phyloP scores from a whole-genome alignment of 2,797 vertebrate genomes.

The Acipenser ruthenus region DNA sequence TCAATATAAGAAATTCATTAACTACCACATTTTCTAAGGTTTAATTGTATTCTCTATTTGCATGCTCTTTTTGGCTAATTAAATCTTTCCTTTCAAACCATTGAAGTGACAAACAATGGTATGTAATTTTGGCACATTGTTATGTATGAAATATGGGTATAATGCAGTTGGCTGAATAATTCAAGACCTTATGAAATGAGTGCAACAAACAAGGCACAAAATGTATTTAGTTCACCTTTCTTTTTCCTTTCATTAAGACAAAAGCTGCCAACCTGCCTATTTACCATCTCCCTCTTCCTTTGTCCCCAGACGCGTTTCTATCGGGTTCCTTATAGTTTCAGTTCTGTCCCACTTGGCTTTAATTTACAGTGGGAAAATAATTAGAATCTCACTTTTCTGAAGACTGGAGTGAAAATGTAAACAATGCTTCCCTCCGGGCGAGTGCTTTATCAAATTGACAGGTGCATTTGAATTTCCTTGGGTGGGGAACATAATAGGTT shows the following conservation, averaged over 20 bases:
- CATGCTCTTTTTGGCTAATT: slow-evolving; percentile 54
- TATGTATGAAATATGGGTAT: slow-evolving; percentile 53
- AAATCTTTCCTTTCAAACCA: slow-evolving; percentile 40
- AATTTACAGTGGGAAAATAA: slow-evolving; percentile 99
- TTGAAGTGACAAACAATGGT: slow-evolving; percentile 52
- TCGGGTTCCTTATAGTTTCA: slow-evolving; percentile 58
- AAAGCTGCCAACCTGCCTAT: slow-evolving; percentile 40
- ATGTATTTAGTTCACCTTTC: slow-evolving; percentile 20
- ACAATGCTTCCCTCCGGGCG: slow-evolving; percentile 98
- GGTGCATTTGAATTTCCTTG: slow-evolving; percentile 99
- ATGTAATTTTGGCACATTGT: slow-evolving; percentile 51
- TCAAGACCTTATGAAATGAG: slow-evolving; percentile 41
- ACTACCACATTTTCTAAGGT: slow-evolving; percentile 24
- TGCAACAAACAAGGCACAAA: slow-evolving; percentile 26
- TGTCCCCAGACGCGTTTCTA: slow-evolving; percentile 24
- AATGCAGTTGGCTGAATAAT: slow-evolving; percentile 48
- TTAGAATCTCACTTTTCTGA: slow-evolving; percentile 98
- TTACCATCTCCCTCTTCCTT: slow-evolving; percentile 22
- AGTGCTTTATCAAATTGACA: slow-evolving; percentile 99
- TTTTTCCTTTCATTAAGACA: slow-evolving; percentile 27
- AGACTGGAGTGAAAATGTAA: slow-evolving; percentile 99
- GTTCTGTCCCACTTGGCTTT: slow-evolving; percentile 91
- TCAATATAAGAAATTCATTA: too few relatives aligned
- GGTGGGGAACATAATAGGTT: slow-evolving; percentile 96
- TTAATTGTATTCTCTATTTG: slow-evolving; percentile 44